A percentile compares a stretch with the other conserved stretches of the same genome.
Evolutionary conservation across 1,140 invertebrate genomes (phyloP).

Genomic region (Cryptotermes secundus): DNA sequence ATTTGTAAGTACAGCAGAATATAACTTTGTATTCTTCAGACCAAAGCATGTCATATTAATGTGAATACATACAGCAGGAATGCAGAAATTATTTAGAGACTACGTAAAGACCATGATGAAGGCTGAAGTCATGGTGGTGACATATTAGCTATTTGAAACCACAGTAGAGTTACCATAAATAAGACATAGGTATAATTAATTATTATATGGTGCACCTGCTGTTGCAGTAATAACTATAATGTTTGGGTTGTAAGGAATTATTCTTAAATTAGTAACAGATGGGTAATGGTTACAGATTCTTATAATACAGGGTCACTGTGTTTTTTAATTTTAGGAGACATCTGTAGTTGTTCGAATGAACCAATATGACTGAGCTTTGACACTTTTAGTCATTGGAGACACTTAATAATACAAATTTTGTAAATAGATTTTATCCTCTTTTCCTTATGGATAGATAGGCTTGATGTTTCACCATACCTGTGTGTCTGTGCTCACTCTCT

Average conservation of each 20-base stretch:
- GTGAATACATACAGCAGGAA: not conserved
- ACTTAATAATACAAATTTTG: no score
- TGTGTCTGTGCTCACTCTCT: no score
- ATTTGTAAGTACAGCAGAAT: not conserved
- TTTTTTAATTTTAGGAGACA: not conserved
- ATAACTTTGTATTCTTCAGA: not conserved
- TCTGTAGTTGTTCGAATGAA: no score
- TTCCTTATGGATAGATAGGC: no score
- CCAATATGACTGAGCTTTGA: no score
- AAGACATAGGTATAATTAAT: not conserved
- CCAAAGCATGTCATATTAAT: not conserved
- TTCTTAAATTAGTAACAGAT: not conserved
- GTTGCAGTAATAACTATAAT: not conserved
- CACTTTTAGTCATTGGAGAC: no score
- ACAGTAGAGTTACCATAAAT: not conserved
- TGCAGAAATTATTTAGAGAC: not conserved
- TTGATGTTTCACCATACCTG: no score
- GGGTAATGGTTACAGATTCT: not conserved
- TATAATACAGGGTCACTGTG: not conserved
- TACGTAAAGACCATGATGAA: conserved; percentile 1
- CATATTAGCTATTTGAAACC: not conserved
- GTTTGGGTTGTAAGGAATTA: not conserved
- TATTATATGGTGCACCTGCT: not conserved
- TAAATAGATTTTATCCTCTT: no score
- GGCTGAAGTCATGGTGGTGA: not conserved